These are phyloP conservation scores for Bombus superbus DNA, from an alignment of 1,140 invertebrate species.

Conservation along the genomic window DNA sequence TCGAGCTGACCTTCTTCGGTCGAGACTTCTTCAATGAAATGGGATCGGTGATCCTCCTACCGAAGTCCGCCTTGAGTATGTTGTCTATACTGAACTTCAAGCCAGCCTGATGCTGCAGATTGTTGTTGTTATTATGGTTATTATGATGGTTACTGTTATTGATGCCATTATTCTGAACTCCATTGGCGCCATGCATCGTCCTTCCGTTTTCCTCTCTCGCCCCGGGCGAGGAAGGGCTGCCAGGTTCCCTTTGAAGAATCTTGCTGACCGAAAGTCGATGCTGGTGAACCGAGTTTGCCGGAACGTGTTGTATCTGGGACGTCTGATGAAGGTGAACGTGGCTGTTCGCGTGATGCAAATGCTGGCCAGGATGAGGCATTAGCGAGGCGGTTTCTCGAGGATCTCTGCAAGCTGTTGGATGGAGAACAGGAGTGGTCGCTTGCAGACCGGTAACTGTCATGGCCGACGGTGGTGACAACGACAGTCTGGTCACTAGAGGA, in stretches of 20 bases:
- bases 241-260: slow-evolving; percentile 72
- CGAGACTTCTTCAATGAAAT: slow-evolving; percentile 85
- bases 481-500: slow-evolving; percentile 77
- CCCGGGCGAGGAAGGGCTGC: slow-evolving; percentile 68
- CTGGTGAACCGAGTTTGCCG: slow-evolving; percentile 71
- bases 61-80: slow-evolving; percentile 95
- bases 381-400: slow-evolving; percentile 70
- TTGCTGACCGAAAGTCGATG: slow-evolving; percentile 77
- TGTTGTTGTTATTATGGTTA: slow-evolving; percentile 78
- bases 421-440: slow-evolving; percentile 70
- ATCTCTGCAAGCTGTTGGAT: slow-evolving; percentile 73
- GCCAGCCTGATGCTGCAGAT: slow-evolving; percentile 85
- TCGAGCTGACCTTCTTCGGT: slow-evolving; percentile 77
- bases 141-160: slow-evolving; percentile 67
- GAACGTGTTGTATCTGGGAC: slow-evolving; percentile 72
- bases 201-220: slow-evolving; percentile 66
- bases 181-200: slow-evolving; percentile 52
- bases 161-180: slow-evolving; percentile 59
- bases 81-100: slow-evolving; percentile 97
- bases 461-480: slow-evolving; percentile 78
- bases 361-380: slow-evolving; percentile 67
- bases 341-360: slow-evolving; percentile 65
- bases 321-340: slow-evolving; percentile 68
- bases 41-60: slow-evolving; percentile 88
- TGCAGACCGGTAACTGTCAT: slow-evolving; percentile 74